Percentiles rank a stretch among this genome's conserved stretches.
Evolutionary conservation across 2,113 vertebrate species (phyloP).

Genomic region (Gobiocypris rarus): DNA sequence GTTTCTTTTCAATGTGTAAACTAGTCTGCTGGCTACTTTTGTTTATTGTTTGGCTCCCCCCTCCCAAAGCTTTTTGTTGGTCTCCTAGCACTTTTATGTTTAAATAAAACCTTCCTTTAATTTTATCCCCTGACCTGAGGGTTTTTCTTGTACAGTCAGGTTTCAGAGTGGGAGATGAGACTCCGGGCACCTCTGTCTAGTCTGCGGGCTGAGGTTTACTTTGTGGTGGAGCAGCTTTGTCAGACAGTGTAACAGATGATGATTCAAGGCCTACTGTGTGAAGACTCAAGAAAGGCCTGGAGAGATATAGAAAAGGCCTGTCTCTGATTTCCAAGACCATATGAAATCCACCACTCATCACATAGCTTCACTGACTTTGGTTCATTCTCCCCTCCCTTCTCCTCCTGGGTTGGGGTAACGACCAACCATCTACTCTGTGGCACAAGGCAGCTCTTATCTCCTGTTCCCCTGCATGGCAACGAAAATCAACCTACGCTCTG

Average conservation of each 20-base stretch:
- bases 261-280: neutral
- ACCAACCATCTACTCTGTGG: neutral
- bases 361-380: neutral
- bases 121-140: no score
- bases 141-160: no score
- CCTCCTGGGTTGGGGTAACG: neutral
- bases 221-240: no score
- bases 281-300: neutral
- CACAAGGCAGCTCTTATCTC: slow-evolving; percentile 32
- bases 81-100: no score
- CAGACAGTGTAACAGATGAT: neutral
- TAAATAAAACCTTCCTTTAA: no score
- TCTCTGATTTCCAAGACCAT: neutral
- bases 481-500: neutral
- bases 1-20: no score
- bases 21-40: no score
- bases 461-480: neutral
- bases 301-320: neutral
- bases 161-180: no score
- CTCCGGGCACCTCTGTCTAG: no score
- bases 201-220: no score
- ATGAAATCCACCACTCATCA: slow-evolving; percentile 6
- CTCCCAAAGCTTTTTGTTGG: no score
- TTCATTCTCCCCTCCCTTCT: neutral
- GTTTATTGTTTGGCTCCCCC: no score